Percentiles rank a stretch among this genome's conserved stretches.
Conservation (phyloP, 2,888 invertebrate species). For the Dolichopus griseipennis region DNA sequence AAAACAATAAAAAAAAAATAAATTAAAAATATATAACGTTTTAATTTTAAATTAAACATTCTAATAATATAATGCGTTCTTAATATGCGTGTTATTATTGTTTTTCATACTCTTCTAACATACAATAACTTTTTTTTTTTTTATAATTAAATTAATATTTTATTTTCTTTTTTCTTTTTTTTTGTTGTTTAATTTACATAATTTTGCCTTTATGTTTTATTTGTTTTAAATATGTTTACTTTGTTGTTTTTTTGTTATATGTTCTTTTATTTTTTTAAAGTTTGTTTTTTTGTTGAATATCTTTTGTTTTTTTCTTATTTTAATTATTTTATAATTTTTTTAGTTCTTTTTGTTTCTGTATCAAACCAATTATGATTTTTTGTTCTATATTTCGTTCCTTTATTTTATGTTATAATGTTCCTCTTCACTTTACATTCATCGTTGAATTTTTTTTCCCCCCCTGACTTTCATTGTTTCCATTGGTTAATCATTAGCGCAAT, state of each 20-base stretch:
- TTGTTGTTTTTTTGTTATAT: too few relatives aligned
- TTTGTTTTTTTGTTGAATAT: neutral
- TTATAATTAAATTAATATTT: neutral
- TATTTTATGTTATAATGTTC: too few relatives aligned
- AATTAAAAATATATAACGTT: neutral
- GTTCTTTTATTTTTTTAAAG: too few relatives aligned
- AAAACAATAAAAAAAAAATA: too few relatives aligned
- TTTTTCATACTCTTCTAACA: neutral
- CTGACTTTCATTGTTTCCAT: neutral
- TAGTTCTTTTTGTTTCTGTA: neutral
- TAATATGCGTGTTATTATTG: neutral
- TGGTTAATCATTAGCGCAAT: constrained; percentile 1
- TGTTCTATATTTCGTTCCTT: neutral
- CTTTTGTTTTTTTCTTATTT: neutral
- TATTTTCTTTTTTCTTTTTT: neutral
- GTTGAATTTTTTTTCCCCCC: too few relatives aligned
- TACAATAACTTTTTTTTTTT: neutral
- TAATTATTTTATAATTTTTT: neutral
- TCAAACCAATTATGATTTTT: neutral
- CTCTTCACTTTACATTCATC: too few relatives aligned
- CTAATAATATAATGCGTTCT: neutral
- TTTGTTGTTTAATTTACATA: too few relatives aligned
- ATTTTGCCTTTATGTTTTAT: too few relatives aligned
- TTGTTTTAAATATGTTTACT: too few relatives aligned
- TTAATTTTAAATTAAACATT: neutral